phyloP scores from a whole-genome alignment of 2,113 vertebrate genomes.

The Colaptes auratus region DNA sequence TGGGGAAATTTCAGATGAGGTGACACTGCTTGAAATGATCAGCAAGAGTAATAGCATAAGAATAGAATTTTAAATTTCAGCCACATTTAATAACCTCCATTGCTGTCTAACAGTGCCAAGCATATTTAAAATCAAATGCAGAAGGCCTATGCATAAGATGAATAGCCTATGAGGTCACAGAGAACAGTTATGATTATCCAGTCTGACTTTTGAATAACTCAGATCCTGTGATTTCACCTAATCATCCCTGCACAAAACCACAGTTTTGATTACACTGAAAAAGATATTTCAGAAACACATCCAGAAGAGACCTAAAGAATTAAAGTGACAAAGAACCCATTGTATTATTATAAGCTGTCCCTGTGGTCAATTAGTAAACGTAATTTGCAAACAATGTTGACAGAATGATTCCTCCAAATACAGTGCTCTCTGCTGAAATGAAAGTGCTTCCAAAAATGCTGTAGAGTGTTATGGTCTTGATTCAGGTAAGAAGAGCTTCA shows the following conservation, averaged over 20 bases:
- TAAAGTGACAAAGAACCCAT: slow-evolving; percentile 22
- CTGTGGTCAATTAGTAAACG: not conserved
- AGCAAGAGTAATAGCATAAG: not conserved
- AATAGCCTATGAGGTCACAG: slow-evolving; percentile 19
- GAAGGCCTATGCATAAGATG: not conserved
- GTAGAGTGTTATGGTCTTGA: not conserved
- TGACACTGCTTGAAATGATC: slow-evolving; percentile 9
- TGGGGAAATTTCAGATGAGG: not conserved
- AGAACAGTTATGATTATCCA: slow-evolving; percentile 17
- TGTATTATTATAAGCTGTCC: not conserved
- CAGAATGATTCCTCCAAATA: not conserved
- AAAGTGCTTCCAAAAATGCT: not conserved
- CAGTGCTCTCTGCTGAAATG: not conserved
- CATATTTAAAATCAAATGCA: slow-evolving; percentile 19
- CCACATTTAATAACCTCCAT: slow-evolving; percentile 4
- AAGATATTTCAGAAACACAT: not conserved
- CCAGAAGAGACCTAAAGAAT: slow-evolving; percentile 1
- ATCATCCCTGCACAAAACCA: not conserved
- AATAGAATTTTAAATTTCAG: slow-evolving; percentile 33
- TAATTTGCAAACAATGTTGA: not conserved
- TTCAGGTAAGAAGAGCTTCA: not conserved
- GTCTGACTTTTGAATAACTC: slow-evolving; percentile 43
- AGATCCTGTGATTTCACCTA: slow-evolving; percentile 16
- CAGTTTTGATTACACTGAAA: slow-evolving; percentile 15
- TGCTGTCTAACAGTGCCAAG: not conserved